Conservation (phyloP, 2,797 vertebrate genomes). For the Lerista edwardsae region DNA sequence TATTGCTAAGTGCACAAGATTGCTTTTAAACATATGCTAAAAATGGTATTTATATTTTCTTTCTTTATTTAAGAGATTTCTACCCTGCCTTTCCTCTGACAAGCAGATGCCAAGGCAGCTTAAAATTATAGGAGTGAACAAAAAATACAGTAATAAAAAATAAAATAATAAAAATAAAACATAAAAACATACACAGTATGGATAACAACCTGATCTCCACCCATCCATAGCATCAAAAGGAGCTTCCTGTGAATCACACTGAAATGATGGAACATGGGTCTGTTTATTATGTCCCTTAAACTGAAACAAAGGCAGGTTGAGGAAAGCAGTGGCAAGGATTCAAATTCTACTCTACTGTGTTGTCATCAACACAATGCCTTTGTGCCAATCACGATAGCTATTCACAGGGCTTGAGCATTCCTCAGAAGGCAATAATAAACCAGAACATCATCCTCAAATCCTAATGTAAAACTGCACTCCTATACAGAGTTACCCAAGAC, state of each 20-base stretch:
- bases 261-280: neutral
- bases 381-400: constrained; percentile 49
- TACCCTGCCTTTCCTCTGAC: no score
- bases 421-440: constrained; percentile 53
- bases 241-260: neutral
- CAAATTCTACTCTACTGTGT: constrained; percentile 48
- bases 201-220: no score
- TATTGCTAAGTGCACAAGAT: neutral
- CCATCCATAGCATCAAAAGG: neutral
- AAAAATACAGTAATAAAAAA: no score
- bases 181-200: no score
- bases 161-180: neutral
- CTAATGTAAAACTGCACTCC: neutral
- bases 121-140: no score
- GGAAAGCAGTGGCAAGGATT: neutral
- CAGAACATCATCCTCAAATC: constrained; percentile 40
- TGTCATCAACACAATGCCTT: constrained; percentile 35
- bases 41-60: neutral
- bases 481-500: no score
- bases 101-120: no score
- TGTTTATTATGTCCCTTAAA: constrained; percentile 8
- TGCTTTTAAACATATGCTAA: neutral
- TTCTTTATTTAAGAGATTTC: no score
- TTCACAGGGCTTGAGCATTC: constrained; percentile 47
- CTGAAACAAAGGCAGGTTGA: constrained; percentile 47